A percentile compares a stretch with the other conserved stretches of the same genome.
These are phyloP conservation scores for Zoanthus gigantus DNA, from an alignment of 92 coral and sea anemone species.

Conservation along the genomic window DNA sequence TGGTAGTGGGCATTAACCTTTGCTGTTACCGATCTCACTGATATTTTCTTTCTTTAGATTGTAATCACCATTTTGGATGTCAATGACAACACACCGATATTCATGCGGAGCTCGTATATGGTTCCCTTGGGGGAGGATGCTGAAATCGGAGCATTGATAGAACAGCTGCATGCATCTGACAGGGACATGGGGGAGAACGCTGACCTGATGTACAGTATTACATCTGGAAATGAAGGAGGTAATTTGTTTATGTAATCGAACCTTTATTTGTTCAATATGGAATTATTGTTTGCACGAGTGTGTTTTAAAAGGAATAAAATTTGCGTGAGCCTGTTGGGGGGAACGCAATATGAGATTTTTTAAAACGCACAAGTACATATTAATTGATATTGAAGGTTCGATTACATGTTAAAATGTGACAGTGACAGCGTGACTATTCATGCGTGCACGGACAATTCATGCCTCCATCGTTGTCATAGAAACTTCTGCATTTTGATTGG, in stretches of 20 bases:
- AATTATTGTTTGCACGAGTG: not conserved
- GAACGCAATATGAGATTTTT: too few species aligned
- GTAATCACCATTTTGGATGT: conserved; percentile 33
- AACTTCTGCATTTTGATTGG: too few species aligned
- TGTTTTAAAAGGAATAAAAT: not conserved
- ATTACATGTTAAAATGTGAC: too few species aligned
- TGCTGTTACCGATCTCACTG: too few species aligned
- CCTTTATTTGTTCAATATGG: not conserved
- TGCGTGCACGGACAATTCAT: too few species aligned
- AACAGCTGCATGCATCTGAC: conserved; percentile 23
- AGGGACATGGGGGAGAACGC: conserved; percentile 27
- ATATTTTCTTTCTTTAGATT: not conserved
- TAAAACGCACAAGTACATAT: too few species aligned
- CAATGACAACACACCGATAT: conserved; percentile 61
- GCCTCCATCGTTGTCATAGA: too few species aligned
- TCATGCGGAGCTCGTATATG: conserved; percentile 47
- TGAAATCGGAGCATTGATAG: not conserved
- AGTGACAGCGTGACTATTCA: too few species aligned
- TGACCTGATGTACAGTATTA: conserved; percentile 20
- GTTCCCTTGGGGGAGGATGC: conserved; percentile 40
- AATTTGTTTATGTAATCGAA: not conserved
- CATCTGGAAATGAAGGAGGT: conserved; percentile 38
- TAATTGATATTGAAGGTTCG: too few species aligned
- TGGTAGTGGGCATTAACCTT: too few species aligned
- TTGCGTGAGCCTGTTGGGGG: too few species aligned